Evolutionary conservation across 2,797 vertebrate species (phyloP), one percentile per base, ranked within the genome.

Genomic region (Crotalus adamanteus): DNA sequence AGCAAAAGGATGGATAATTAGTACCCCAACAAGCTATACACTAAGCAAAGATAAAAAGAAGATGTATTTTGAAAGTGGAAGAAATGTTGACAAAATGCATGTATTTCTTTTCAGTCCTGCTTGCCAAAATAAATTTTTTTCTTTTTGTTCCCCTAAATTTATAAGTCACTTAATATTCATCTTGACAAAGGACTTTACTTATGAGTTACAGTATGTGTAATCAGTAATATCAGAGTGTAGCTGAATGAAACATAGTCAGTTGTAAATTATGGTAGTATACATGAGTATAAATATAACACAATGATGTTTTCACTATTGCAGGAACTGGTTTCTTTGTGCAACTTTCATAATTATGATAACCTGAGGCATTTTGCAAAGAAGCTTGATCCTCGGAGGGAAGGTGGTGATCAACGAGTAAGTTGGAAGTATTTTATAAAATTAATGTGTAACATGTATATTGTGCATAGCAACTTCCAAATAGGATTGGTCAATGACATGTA

Each of bases 271-370:
- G 26, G 73, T 89, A 47, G 11, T n/a, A 16, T 4, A 9, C 7
- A 0, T 93, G 0, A 85, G 51, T 2, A 7, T 51, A 83, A 83
- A 91, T 92, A 55, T 57, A 89, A 61, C 91, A 83, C 93, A 12
- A 1, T 9, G 0, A 11, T 6, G 95, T 0, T 96, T 28, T 95
- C 53, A 92, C 93, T 94, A 4, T 93, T 97, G 20, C 97, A 99
- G 99, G 99, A 99, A 96, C 98, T 99, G 61, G 99, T 99, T 96
- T 98, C 98, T 94, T 97, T 99, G 94, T 99, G 98, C 96, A 99
- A 99, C 97, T 99, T 99, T 97, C 99, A 99, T 97, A 99, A 99
- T 97, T 99, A 99, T 73, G 99, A 99, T 97, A 99, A 99, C 97
- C 96, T 99, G 98, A 98, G 99, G 95, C 99, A 99, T 97, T 99